Percentiles rank a stretch among this genome's conserved stretches.
Evolutionary conservation across 2,113 vertebrate species (phyloP).

Genomic region (Capricornis sumatraensis): DNA sequence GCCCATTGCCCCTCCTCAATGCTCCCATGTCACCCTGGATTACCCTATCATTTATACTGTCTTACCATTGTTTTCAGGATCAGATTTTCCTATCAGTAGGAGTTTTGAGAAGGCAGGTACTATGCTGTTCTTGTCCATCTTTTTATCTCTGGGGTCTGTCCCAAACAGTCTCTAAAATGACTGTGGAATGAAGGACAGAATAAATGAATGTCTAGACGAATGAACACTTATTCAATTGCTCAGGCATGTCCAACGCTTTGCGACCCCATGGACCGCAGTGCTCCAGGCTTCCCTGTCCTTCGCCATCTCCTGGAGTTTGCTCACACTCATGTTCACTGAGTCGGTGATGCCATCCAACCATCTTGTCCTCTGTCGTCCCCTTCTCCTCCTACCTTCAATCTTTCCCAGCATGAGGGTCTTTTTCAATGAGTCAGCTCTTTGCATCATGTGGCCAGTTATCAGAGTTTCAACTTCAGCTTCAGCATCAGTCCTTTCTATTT

Average conservation of each 20-base stretch:
- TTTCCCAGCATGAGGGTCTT: background rate
- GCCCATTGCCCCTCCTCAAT: fast-evolving
- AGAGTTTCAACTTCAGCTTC: background rate
- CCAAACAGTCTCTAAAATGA: background rate
- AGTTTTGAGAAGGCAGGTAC: background rate
- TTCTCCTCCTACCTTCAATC: background rate
- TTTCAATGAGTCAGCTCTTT: background rate
- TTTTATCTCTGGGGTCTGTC: background rate
- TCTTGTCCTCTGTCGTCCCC: background rate
- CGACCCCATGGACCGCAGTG: fast-evolving
- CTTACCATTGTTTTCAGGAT: background rate
- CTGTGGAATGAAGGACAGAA: background rate
- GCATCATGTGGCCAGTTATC: background rate
- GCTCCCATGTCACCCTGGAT: fast-evolving
- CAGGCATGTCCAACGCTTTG: background rate
- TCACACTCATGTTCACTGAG: background rate
- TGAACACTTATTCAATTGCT: background rate
- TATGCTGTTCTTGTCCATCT: background rate
- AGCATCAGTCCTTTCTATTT: background rate
- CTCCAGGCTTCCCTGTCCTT: background rate
- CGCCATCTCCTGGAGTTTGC: background rate
- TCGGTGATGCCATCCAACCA: fast-evolving
- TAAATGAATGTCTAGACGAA: background rate
- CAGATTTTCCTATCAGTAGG: background rate
- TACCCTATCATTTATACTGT: background rate